phyloP scores from a whole-genome alignment of 2,113 vertebrate genomes.

The Aegypius monachus region DNA sequence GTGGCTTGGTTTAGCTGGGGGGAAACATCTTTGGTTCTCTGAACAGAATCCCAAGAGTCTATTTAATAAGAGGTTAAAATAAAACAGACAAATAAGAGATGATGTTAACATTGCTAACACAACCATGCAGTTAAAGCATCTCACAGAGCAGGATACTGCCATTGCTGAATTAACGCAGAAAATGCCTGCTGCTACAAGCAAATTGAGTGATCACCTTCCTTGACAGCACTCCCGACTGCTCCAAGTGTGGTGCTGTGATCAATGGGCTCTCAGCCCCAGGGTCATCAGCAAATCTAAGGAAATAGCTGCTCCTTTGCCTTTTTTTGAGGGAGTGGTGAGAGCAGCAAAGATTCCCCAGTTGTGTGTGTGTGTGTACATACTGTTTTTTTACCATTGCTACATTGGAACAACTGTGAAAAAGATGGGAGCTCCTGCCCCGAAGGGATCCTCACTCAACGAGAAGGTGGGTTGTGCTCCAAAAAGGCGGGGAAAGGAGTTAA shows the following conservation, averaged over 20 bases:
- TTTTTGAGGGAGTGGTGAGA: background rate
- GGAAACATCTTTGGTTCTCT: conserved; percentile 98
- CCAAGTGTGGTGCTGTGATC: background rate
- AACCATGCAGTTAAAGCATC: background rate
- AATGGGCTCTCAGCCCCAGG: background rate
- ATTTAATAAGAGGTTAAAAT: conserved; percentile 52
- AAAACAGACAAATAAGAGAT: background rate
- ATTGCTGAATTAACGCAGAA: background rate
- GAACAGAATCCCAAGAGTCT: conserved; percentile 97
- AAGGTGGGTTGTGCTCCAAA: background rate
- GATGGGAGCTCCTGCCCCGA: background rate
- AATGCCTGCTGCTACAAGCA: background rate
- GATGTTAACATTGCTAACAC: background rate
- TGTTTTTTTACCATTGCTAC: fast-evolving
- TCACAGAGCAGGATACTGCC: background rate
- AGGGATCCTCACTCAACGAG: background rate
- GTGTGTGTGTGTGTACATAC: background rate
- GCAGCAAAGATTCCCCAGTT: background rate
- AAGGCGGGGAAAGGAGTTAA: background rate
- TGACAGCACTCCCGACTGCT: background rate
- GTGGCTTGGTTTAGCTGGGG: conserved; percentile 98
- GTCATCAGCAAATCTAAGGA: background rate
- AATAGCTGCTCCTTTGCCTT: background rate
- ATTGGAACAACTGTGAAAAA: background rate
- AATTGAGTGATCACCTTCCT: background rate